phyloP scores from a whole-genome alignment of 2,113 vertebrate genomes.

The Periophthalmodon schlosseri region DNA sequence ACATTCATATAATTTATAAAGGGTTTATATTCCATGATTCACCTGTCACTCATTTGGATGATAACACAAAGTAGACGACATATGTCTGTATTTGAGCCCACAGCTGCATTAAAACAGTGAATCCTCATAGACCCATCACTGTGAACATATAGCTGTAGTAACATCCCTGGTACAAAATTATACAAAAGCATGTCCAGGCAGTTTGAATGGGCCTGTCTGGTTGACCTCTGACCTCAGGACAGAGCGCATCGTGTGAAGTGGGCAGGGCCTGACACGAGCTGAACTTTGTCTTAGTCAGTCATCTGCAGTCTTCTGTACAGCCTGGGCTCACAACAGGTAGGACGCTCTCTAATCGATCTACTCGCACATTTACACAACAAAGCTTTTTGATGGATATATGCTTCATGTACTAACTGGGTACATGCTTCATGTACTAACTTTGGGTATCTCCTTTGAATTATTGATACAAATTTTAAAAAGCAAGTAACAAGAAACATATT shows the following conservation, averaged over 20 bases:
- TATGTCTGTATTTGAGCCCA: too few relatives aligned
- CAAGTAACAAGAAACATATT: too few relatives aligned
- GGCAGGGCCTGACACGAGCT: conserved; percentile 30
- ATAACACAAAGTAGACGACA: too few relatives aligned
- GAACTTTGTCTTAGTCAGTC: conserved; percentile 45
- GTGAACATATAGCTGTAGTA: too few relatives aligned
- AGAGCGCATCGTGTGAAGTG: background rate
- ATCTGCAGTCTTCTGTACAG: conserved; percentile 8
- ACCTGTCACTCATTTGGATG: too few relatives aligned
- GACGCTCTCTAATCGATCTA: conserved; percentile 7
- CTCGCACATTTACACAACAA: background rate
- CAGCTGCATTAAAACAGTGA: too few relatives aligned
- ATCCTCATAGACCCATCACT: too few relatives aligned
- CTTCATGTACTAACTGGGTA: background rate
- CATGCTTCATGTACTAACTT: background rate
- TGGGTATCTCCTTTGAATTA: too few relatives aligned
- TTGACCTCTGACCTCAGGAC: background rate
- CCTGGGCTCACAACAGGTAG: conserved; percentile 45
- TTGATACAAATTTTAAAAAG: too few relatives aligned
- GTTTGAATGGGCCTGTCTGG: background rate
- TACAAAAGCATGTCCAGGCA: background rate
- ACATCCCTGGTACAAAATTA: background rate
- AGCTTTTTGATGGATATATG: too few relatives aligned
- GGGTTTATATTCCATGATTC: too few relatives aligned
- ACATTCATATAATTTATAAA: too few relatives aligned